Conservation (phyloP, 1,140 invertebrate species). For the Philopotamus ludificatus region DNA sequence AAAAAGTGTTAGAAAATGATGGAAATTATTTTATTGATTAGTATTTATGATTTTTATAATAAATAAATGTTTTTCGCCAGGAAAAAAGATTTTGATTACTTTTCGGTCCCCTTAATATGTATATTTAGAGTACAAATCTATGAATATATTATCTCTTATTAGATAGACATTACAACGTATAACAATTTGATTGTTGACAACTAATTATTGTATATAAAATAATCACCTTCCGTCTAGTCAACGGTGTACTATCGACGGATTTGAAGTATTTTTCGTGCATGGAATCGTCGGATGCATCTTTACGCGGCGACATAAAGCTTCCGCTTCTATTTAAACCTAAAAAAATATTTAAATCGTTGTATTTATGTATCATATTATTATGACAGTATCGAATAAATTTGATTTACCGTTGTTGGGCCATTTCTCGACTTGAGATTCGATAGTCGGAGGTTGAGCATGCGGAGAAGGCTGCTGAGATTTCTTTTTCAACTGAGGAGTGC, state of each 20-base stretch:
- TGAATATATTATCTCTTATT: too few relatives aligned
- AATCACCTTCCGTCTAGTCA: slow-evolving; percentile 56
- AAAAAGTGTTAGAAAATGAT: too few relatives aligned
- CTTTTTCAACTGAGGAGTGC: slow-evolving; percentile 38
- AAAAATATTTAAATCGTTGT: slow-evolving; percentile 28
- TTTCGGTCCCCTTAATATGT: too few relatives aligned
- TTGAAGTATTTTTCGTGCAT: slow-evolving; percentile 82
- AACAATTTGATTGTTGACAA: neutral
- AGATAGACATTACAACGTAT: neutral
- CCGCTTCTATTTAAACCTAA: slow-evolving; percentile 62
- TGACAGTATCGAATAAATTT: slow-evolving; percentile 1
- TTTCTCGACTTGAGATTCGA: slow-evolving; percentile 29
- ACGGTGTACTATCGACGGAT: slow-evolving; percentile 61
- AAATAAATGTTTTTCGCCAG: too few relatives aligned
- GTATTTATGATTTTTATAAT: too few relatives aligned
- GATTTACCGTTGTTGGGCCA: slow-evolving; percentile 25
- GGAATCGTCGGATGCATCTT: slow-evolving; percentile 67
- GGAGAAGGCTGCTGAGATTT: slow-evolving; percentile 33
- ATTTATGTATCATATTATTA: neutral
- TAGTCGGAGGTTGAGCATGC: slow-evolving; percentile 15
- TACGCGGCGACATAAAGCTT: slow-evolving; percentile 70
- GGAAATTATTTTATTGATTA: too few relatives aligned
- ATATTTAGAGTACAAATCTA: too few relatives aligned
- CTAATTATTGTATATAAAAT: neutral
- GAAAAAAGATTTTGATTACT: too few relatives aligned